Evolutionary conservation across 2,888 invertebrate genomes (phyloP).

Genomic region (Hyalella azteca): DNA sequence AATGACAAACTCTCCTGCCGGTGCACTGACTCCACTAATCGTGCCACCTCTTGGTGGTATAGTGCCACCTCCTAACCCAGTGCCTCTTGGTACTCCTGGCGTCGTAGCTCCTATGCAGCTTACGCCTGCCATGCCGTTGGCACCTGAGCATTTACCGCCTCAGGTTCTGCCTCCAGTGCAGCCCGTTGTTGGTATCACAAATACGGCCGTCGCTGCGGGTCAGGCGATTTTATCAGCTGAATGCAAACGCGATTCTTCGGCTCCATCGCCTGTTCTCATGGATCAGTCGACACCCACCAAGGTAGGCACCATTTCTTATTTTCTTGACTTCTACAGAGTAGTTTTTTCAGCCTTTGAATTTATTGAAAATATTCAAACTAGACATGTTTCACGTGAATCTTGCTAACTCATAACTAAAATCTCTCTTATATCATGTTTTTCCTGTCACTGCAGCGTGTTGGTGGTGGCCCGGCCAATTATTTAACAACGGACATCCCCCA

Average conservation of each 20-base stretch:
- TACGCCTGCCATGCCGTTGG: background rate
- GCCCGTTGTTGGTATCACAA: constrained; percentile 18
- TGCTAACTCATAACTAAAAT: too few relatives aligned
- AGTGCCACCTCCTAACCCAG: background rate
- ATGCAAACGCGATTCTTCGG: background rate
- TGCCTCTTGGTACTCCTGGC: background rate
- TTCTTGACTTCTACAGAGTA: background rate
- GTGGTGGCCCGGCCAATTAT: background rate
- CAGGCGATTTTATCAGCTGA: background rate
- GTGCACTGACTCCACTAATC: background rate
- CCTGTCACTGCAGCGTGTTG: background rate
- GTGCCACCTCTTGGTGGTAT: background rate
- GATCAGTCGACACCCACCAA: constrained; percentile 11
- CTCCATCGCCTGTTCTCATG: background rate
- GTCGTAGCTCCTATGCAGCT: background rate
- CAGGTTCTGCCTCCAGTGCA: background rate
- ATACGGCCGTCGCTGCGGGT: background rate
- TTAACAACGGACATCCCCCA: constrained; percentile 38
- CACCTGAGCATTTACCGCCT: background rate
- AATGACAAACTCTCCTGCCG: background rate
- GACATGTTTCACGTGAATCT: too few relatives aligned
- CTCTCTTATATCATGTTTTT: background rate
- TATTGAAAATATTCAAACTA: background rate
- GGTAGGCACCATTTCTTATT: background rate
- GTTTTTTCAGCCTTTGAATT: background rate